Percentiles rank a stretch among this genome's conserved stretches.
phyloP scores from a whole-genome alignment of 2,888 invertebrate genomes.

The Caenorhabditis becei region DNA sequence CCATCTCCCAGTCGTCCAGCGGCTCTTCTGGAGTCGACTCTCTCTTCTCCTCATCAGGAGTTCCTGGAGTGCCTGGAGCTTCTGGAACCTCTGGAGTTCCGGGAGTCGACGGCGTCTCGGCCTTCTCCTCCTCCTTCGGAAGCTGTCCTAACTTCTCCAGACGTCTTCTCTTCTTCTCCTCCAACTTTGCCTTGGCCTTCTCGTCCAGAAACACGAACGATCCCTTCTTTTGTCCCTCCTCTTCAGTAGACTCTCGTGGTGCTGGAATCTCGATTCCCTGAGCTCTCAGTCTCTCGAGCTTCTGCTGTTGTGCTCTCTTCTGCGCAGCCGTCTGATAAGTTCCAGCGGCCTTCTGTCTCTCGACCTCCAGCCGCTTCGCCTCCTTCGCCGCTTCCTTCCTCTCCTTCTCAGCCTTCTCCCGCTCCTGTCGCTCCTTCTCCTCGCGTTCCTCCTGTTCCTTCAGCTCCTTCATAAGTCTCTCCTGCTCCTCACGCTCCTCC shows the following conservation, averaged over 20 bases:
- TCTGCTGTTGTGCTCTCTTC: slow-evolving; percentile 91
- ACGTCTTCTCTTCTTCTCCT: slow-evolving; percentile 59
- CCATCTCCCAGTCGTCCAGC: slow-evolving; percentile 81
- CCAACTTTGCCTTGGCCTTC: slow-evolving; percentile 45
- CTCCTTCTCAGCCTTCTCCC: slow-evolving; percentile 62
- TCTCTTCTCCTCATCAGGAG: slow-evolving; percentile 56
- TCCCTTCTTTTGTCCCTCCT: slow-evolving; percentile 67
- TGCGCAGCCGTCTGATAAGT: slow-evolving; percentile 94
- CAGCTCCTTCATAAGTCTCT: slow-evolving; percentile 86
- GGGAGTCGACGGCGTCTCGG: slow-evolving; percentile 19
- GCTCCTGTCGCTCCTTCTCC: slow-evolving; percentile 69
- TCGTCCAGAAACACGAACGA: slow-evolving; percentile 68
- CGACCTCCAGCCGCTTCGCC: slow-evolving; percentile 93
- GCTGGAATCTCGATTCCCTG: slow-evolving; percentile 58
- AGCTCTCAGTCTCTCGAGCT: slow-evolving; percentile 84
- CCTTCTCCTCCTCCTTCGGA: slow-evolving; percentile 1
- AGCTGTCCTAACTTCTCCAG: slow-evolving; percentile 51
- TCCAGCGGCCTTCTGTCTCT: slow-evolving; percentile 96
- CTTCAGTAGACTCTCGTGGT: slow-evolving; percentile 50
- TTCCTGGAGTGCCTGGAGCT: slow-evolving; percentile 22
- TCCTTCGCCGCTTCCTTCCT: slow-evolving; percentile 91
- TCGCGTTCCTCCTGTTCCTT: slow-evolving; percentile 83
- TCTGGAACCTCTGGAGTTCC: slow-evolving; percentile 39
- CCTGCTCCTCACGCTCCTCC: slow-evolving; percentile 86
- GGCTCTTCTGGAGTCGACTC: slow-evolving; percentile 58